Base-by-base conservation (phyloP, 2,797 vertebrate species). In the Antrozous pallidus region DNA sequence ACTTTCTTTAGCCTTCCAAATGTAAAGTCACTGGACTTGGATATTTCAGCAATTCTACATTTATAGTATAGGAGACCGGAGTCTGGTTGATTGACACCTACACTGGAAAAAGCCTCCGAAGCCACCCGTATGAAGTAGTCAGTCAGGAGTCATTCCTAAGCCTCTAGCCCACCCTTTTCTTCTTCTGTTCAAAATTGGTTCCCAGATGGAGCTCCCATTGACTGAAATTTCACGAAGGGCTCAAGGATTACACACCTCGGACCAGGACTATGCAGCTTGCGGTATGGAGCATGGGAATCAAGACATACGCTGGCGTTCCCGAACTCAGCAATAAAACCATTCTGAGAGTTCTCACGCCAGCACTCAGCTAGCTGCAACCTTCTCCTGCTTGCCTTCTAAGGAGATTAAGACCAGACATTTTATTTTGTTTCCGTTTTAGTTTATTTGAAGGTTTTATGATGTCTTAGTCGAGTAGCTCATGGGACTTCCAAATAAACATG, bases 381-480 rank as follows among this genome's bases (percentile, higher is more conserved):
- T 90, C 85, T 93, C 69, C 87, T 84, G 89, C 78, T 97, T 95
- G 94, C 93, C 96, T 97, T 97, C 96, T 96, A 97, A 97, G 96
- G 97, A 96, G 87, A 97, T 95, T 95, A 96, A 74, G 93, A 91
- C 94, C 11, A 92, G 89, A 96, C 96, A 94, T 96, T 83, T 94
- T 96, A 88, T 94, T 96, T 96, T 95, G 95, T 97, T 98, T 97
- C 96, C 77, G 69, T 97, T 95, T 94, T 96, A 90, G 91, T 98
- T 97, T 96, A 96, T 97, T 96, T 97, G 97, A 95, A 97, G 90
- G 92, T 96, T 97, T 97, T 98, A 97, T 95, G 97, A 97, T 96
- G 86, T 96, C 94, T 96, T 95, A 86, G 93, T 96, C 92, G 95
- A 97, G 80, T 81, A 81, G 90, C 88, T 96, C 88, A 36, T 93